Evolutionary conservation across 2,113 vertebrate species (phyloP).

Genomic region (Oryzias curvinotus): DNA sequence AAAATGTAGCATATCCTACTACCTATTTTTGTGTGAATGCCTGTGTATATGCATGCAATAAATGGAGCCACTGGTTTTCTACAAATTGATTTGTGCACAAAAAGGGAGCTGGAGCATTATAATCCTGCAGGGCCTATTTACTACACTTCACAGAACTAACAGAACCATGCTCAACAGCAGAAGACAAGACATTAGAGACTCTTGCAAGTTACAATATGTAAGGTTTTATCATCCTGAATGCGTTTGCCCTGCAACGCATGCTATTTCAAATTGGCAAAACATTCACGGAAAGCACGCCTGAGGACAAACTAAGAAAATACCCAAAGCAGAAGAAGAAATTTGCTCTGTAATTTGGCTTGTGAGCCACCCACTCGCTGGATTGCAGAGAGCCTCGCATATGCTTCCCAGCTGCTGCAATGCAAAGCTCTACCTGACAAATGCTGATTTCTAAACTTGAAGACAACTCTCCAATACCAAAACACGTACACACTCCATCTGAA

Average conservation of each 20-base stretch:
- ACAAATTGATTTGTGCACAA: slow-evolving; percentile 30
- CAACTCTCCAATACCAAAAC: not conserved
- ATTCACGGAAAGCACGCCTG: not conserved
- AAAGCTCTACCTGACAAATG: slow-evolving; percentile 37
- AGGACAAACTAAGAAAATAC: not conserved
- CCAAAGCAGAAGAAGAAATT: not conserved
- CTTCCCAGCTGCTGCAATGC: slow-evolving; percentile 26
- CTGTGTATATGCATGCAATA: slow-evolving; percentile 29
- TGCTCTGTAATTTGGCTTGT: slow-evolving; percentile 12
- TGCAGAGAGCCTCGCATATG: slow-evolving; percentile 20
- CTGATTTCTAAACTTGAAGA: slow-evolving; percentile 34
- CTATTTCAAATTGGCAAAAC: not conserved
- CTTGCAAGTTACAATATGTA: slow-evolving; percentile 10
- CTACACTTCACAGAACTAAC: slow-evolving; percentile 16
- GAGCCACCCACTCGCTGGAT: slow-evolving; percentile 30
- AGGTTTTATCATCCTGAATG: slow-evolving; percentile 23
- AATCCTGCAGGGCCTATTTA: slow-evolving; percentile 27
- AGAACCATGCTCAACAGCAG: not conserved
- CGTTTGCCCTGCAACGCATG: not conserved
- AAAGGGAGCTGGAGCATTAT: slow-evolving; percentile 27
- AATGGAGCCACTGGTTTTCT: slow-evolving; percentile 19
- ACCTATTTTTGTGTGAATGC: slow-evolving; percentile 3
- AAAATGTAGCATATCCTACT: slow-evolving; percentile 4
- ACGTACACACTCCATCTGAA: slow-evolving; percentile 2
- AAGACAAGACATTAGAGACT: slow-evolving; percentile 15